Conservation (phyloP, 2,113 vertebrate species). For the Pterocles burchelli region DNA sequence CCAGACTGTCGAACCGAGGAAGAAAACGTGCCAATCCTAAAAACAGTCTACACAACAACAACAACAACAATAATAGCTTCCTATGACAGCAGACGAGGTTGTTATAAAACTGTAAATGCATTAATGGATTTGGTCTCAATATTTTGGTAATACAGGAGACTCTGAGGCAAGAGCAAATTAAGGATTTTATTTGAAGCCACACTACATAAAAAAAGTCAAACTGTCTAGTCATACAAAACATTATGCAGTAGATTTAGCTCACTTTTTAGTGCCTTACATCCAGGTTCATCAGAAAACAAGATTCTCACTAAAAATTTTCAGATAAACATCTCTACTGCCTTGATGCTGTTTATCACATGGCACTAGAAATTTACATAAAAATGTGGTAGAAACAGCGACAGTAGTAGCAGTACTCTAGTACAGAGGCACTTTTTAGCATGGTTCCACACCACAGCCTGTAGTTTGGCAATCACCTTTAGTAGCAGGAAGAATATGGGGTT, state of each 20-base stretch:
- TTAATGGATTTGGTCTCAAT: neutral
- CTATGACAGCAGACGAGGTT: neutral
- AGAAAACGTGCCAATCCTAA: neutral
- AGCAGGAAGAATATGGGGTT: neutral
- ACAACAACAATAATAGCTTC: neutral
- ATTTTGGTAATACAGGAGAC: neutral
- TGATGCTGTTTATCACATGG: neutral
- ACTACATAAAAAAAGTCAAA: neutral
- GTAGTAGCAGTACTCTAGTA: neutral
- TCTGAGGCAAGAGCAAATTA: neutral
- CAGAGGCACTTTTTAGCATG: neutral
- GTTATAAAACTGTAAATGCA: neutral
- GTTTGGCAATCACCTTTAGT: neutral
- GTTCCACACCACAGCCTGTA: neutral
- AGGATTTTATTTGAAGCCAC: neutral
- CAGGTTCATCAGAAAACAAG: neutral
- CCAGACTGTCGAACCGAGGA: neutral
- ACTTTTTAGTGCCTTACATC: neutral
- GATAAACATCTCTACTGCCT: neutral
- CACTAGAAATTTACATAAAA: neutral
- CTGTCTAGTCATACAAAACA: neutral
- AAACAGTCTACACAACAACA: neutral
- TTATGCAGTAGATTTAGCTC: neutral
- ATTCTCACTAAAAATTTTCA: neutral
- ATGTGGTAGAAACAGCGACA: neutral